A percentile compares a stretch with the other conserved stretches of the same genome.
Evolutionary conservation across 2,797 vertebrate genomes (phyloP).

Genomic region (Urophycis tenuis): DNA sequence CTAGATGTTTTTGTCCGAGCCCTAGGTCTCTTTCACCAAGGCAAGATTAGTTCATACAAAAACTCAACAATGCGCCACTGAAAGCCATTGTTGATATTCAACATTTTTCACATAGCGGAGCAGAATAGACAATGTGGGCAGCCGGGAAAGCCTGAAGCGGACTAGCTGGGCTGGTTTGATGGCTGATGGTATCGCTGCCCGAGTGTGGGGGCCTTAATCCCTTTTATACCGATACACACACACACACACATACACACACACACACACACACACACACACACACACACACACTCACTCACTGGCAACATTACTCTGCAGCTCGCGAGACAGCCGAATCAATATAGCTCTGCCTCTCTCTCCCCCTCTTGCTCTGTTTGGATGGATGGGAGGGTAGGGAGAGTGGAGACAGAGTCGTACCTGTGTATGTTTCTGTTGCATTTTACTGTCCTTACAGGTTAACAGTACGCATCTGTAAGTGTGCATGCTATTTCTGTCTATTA

Average conservation of each 20-base stretch:
- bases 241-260: constrained; percentile 41
- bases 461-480: constrained; percentile 2
- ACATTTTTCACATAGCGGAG: constrained; percentile 99
- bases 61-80: constrained; percentile 99
- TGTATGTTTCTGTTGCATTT: constrained; percentile 13
- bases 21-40: constrained; percentile 90
- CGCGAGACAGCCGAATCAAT: constrained; percentile 82
- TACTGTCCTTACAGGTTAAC: constrained; percentile 53
- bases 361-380: constrained; percentile 21
- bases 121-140: constrained; percentile 99
- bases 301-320: constrained; percentile 75
- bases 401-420: constrained; percentile 10
- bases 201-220: constrained; percentile 88
- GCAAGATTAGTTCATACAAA: constrained; percentile 99
- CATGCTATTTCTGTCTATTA: not conserved
- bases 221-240: constrained; percentile 59
- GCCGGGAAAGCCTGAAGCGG: constrained; percentile 95
- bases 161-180: constrained; percentile 92
- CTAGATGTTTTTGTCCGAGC: constrained; percentile 98
- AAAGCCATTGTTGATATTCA: constrained; percentile 99
- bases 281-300: constrained; percentile 35
- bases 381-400: constrained; percentile 47
- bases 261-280: not conserved
- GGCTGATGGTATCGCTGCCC: constrained; percentile 93
- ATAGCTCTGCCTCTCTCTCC: constrained; percentile 51